Base-by-base conservation (phyloP, 2,113 vertebrate genomes). In the Protobothrops mucrosquamatus region DNA sequence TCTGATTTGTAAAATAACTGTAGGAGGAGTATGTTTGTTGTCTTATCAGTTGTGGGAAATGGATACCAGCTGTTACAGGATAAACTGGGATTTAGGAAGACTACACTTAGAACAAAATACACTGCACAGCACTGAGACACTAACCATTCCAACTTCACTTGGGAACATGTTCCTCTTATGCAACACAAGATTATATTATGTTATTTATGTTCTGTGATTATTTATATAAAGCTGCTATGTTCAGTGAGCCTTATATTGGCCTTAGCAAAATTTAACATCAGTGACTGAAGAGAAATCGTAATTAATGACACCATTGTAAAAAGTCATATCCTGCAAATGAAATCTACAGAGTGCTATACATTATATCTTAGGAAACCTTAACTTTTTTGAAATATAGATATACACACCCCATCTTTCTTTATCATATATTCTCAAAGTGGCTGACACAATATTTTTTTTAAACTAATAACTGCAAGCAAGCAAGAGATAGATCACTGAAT, bases 1-100 rank as follows among this genome's bases (percentile, higher is more conserved):
- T 93, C 92, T 93, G 92, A 90, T 93, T 90, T 90, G 92, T 89
- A 90, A 93, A 93, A 86, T 93, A 93, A 90, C 85, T 93, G 88
- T 89, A 93, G 39, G 92, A 93, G 74, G 88, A 93, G 88, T 86
- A 92, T 92, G 92, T 90, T 86, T 90, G 55, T 48, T 86, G 52
- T 86, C 92, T 93, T 93, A 93, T 93, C 92, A 93, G 92, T 93
- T 93, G 55, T 34, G 55, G 74, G 74, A 93, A 93, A 93, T 93
- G 92, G 74, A 93, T 90, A 90, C 88, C 92, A 93, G 92, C 92
- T 93, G 92, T 90, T 90, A 81, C 43, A 89, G 43, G 88, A 88
- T 85, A 39, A 20, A 59, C 22, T n/a, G 23, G 59, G 88, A 29
- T n/a, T 61, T 90, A 85, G 23, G 46, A 85, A 85, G 69, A 92